Evolutionary conservation across 2,113 vertebrate species (phyloP).

Genomic region (Catharus bicknelli): DNA sequence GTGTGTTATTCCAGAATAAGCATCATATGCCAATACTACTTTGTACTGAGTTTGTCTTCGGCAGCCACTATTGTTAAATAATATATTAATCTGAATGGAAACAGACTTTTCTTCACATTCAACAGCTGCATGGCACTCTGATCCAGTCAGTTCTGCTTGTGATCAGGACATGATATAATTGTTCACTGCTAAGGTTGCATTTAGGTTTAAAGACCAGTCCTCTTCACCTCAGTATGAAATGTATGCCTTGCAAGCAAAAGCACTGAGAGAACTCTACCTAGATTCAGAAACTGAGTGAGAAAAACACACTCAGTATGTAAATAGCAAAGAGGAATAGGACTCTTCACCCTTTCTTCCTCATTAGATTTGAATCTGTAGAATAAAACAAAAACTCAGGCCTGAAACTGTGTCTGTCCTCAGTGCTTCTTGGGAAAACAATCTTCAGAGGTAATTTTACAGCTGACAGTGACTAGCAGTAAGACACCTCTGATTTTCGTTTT

Average conservation of each 20-base stretch:
- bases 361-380: not conserved
- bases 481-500: not conserved
- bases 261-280: rapidly evolving
- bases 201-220: not conserved
- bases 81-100: not conserved
- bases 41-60: slow-evolving; percentile 4
- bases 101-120: not conserved
- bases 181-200: not conserved
- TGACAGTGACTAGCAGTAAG: not conserved
- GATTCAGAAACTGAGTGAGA: not conserved
- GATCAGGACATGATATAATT: not conserved
- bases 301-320: not conserved
- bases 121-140: not conserved
- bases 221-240: not conserved
- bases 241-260: not conserved
- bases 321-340: not conserved
- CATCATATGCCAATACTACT: not conserved
- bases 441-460: not conserved
- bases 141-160: not conserved
- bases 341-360: not conserved
- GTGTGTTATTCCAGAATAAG: not conserved
- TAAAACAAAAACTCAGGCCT: not conserved
- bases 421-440: not conserved
- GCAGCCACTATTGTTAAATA: not conserved
- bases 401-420: not conserved